These are phyloP conservation scores for Parnassius apollo DNA, from an alignment of 2,888 invertebrate genomes.

Conservation along the genomic window DNA sequence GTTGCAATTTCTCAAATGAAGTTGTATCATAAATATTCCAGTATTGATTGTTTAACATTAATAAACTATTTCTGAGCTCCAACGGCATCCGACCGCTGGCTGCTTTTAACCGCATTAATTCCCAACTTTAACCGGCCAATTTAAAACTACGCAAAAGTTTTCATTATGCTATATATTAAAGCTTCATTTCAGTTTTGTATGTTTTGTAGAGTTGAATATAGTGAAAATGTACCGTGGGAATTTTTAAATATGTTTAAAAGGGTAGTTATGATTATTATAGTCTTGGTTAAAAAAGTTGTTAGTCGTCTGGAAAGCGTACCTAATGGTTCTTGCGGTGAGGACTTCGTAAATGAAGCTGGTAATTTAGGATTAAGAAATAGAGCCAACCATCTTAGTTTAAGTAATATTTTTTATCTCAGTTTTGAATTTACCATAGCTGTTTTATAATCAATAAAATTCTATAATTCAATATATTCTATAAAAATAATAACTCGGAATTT, in stretches of 20 bases:
- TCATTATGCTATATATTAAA: conserved; percentile 25
- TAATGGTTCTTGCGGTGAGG: not conserved
- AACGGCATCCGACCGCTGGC: not conserved
- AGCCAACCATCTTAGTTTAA: no score
- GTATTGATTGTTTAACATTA: conserved; percentile 6
- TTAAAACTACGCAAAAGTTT: conserved; percentile 34
- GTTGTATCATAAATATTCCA: not conserved
- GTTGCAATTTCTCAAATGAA: not conserved
- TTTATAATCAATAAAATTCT: no score
- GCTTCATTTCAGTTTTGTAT: not conserved
- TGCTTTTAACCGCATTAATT: conserved; percentile 9
- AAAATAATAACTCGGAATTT: no score
- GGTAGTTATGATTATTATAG: not conserved
- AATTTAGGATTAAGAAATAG: not conserved
- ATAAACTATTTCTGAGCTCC: not conserved
- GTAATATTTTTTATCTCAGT: no score
- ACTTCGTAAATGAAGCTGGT: not conserved
- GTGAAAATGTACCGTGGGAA: not conserved
- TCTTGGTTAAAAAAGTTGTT: not conserved
- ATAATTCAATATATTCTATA: no score
- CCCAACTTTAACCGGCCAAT: conserved; percentile 32
- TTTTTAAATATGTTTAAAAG: not conserved
- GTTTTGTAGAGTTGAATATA: conserved; percentile 3
- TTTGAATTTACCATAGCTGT: no score
- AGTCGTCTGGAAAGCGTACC: not conserved